Conservation (phyloP, 2,113 vertebrate genomes). For the Mellivora capensis region DNA sequence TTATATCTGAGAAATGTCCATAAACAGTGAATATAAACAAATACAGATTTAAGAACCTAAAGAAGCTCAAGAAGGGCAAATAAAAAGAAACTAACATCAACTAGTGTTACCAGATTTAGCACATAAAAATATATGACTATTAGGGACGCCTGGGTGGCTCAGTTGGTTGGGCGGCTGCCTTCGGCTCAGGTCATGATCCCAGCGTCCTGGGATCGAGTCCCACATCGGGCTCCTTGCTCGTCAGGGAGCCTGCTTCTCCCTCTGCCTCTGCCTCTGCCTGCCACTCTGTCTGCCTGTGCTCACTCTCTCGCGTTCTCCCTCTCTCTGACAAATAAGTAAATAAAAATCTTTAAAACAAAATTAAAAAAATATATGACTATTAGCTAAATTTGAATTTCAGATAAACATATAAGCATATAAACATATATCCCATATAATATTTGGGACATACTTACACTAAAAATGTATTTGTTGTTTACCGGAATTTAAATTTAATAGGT, state of each 20-base stretch:
- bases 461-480: neutral
- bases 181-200: too few relatives aligned
- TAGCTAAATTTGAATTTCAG: slow-evolving; percentile 9
- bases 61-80: neutral
- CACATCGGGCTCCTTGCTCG: too few relatives aligned
- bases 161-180: too few relatives aligned
- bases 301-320: too few relatives aligned
- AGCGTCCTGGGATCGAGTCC: too few relatives aligned
- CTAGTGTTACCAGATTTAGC: neutral
- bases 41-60: neutral
- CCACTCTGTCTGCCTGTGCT: too few relatives aligned
- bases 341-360: too few relatives aligned
- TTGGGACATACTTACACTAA: neutral
- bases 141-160: too few relatives aligned
- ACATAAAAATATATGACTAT: neutral
- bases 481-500: neutral
- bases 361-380: neutral
- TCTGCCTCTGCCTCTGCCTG: too few relatives aligned
- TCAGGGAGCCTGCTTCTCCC: too few relatives aligned
- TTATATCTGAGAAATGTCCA: neutral
- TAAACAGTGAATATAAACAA: neutral
- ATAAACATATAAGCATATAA: too few relatives aligned
- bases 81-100: neutral
- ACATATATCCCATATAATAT: neutral
- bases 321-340: too few relatives aligned